Conservation (phyloP, 2,888 invertebrate genomes). For the Agapetus fuscipes region DNA sequence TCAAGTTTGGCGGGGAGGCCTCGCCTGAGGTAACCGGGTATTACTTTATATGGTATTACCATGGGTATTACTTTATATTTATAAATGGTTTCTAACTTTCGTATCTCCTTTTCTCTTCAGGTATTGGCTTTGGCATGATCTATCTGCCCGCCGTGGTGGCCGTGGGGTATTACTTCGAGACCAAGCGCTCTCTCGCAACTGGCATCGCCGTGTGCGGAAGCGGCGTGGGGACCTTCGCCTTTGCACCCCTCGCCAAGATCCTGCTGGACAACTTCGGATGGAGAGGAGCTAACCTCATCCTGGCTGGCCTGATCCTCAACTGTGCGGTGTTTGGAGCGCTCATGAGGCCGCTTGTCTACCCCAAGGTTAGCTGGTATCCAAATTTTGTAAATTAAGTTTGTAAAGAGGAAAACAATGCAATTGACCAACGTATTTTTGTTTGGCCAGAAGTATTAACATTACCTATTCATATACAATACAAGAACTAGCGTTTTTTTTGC, state of each 20-base stretch:
- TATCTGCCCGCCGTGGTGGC: constrained; percentile 95
- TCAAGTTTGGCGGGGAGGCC: too few species aligned
- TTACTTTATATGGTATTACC: not conserved
- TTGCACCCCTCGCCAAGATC: constrained; percentile 81
- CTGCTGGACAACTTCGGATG: constrained; percentile 74
- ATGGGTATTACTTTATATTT: not conserved
- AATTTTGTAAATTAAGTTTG: too few species aligned
- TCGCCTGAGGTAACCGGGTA: too few species aligned
- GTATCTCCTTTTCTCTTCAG: too few species aligned
- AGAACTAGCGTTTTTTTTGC: too few species aligned
- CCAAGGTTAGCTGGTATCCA: constrained; percentile 40
- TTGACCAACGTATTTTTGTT: too few species aligned
- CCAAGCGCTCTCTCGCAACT: constrained; percentile 87
- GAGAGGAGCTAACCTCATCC: constrained; percentile 83
- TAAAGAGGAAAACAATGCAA: too few species aligned
- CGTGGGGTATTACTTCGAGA: constrained; percentile 96
- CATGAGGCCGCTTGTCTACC: constrained; percentile 71
- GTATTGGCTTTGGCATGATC: constrained; percentile 87
- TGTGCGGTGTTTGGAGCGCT: constrained; percentile 82
- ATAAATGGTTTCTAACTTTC: too few species aligned
- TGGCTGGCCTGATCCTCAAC: constrained; percentile 87
- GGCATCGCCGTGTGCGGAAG: constrained; percentile 94
- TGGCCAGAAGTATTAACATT: too few species aligned
- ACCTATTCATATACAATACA: too few species aligned
- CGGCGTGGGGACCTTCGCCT: constrained; percentile 87